Conservation (phyloP, 1,140 invertebrate species). For the Drosophila persimilis region DNA sequence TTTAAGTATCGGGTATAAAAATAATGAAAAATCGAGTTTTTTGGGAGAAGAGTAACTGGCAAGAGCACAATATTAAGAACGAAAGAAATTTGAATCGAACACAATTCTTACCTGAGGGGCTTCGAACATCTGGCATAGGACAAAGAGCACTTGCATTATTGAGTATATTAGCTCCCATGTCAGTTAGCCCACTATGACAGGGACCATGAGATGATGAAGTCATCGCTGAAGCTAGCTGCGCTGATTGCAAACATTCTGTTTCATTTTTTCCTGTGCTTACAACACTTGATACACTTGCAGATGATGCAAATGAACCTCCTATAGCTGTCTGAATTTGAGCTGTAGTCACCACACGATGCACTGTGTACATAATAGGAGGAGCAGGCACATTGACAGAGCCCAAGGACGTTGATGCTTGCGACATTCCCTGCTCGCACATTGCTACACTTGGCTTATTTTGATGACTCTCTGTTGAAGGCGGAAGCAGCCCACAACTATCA, state of each 20-base stretch:
- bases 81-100: too few relatives aligned
- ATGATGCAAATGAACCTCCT: slow-evolving; percentile 79
- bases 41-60: too few relatives aligned
- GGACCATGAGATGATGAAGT: slow-evolving; percentile 47
- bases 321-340: slow-evolving; percentile 80
- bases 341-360: slow-evolving; percentile 81
- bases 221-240: slow-evolving; percentile 59
- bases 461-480: slow-evolving; percentile 69
- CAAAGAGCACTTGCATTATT: slow-evolving; percentile 55
- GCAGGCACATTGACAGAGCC: slow-evolving; percentile 58
- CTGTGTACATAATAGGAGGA: slow-evolving; percentile 81
- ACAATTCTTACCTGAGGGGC: slow-evolving; percentile 55
- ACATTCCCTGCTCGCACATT: slow-evolving; percentile 54
- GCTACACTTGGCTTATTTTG: slow-evolving; percentile 42
- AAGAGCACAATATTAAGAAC: too few relatives aligned
- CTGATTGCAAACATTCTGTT: slow-evolving; percentile 60
- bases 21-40: too few relatives aligned
- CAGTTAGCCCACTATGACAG: slow-evolving; percentile 50
- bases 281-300: slow-evolving; percentile 80
- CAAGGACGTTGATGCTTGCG: slow-evolving; percentile 51
- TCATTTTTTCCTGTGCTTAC: slow-evolving; percentile 73
- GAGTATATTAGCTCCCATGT: slow-evolving; percentile 63
- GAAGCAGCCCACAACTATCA: slow-evolving; percentile 52
- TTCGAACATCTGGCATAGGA: slow-evolving; percentile 48
- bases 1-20: too few relatives aligned